Base-by-base conservation (phyloP, 1,140 invertebrate species). In the Scaptomyza graminum region DNA sequence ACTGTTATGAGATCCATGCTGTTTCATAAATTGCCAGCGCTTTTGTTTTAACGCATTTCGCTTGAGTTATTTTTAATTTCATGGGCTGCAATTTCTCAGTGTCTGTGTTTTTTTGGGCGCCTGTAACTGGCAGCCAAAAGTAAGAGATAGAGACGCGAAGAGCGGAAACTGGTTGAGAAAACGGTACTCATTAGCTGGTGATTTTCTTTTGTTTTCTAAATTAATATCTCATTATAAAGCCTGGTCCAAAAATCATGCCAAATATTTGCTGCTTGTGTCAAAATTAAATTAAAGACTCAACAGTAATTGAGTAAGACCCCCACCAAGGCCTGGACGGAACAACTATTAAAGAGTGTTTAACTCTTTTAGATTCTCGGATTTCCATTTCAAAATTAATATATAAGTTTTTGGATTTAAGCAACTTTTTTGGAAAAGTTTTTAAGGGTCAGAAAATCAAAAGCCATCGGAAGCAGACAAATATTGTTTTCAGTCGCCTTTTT, bases 41-140 rank as follows among this genome's bases (percentile, higher is more conserved):
- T 47, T 83, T 87, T 87, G 83, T 87, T 87, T 87, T 76, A 57
- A 62, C 70, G 68, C 77, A 59, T 83, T 87, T 89, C 74, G 84
- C 79, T 83, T 79, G 83, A 88, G 84, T 83, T 87, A 87, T 87
- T 87, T 87, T 87, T 87, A 87, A 87, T 87, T 87, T 87, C 83
- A 76, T 83, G 79, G 68, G 50, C n/a, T 79, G 79, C 83, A 88
- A 87, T 87, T 89, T 87, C 83, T 87, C 83, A 87, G 83, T 83
- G 83, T 88, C 83, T 79, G 79, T 76, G 79, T 73, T 64, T 59
- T 59, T 57, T 54, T 52, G 60, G 47, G 54, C 43, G 47, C 67
- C 59, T 63, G 67, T 65, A 60, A 71, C 57, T 76, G 59, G 59
- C 81, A 61, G 66, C 60, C 47, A 70, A 60, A 61, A 47, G 39